These are phyloP conservation scores for Tipula confusa DNA, from an alignment of 2,888 invertebrate species.

Conservation along the genomic window DNA sequence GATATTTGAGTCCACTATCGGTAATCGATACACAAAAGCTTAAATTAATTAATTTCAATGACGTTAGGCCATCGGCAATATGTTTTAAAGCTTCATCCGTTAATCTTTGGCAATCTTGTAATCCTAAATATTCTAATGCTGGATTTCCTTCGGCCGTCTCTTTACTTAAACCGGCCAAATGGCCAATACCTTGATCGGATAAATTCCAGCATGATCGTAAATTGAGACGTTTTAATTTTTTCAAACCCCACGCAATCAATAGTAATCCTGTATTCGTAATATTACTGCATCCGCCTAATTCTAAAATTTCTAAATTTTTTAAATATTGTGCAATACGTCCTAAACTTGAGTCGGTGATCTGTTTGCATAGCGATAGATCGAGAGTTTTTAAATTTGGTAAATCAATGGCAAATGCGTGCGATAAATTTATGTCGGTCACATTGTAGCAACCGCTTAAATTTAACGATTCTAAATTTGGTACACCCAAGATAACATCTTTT, in stretches of 20 bases:
- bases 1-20: constrained; percentile 84
- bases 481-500: constrained; percentile 77
- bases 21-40: constrained; percentile 93
- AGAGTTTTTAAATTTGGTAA: constrained; percentile 72
- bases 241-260: constrained; percentile 81
- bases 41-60: constrained; percentile 80
- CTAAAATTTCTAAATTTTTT: constrained; percentile 79
- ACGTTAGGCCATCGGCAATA: constrained; percentile 74
- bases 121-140: constrained; percentile 75
- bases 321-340: constrained; percentile 78
- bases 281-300: constrained; percentile 87
- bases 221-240: constrained; percentile 77
- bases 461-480: constrained; percentile 80
- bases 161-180: constrained; percentile 71
- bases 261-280: constrained; percentile 84
- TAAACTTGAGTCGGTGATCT: constrained; percentile 87
- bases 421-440: constrained; percentile 79
- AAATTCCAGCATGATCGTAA: constrained; percentile 90
- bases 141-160: constrained; percentile 64
- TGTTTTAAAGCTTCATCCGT: constrained; percentile 87
- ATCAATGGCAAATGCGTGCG: constrained; percentile 74
- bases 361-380: constrained; percentile 89
- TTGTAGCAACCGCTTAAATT: constrained; percentile 92
- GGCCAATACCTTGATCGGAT: constrained; percentile 84
- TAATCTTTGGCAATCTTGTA: constrained; percentile 92